These are phyloP conservation scores for Cebidichthys violaceus DNA, from an alignment of 2,113 vertebrate genomes.

Conservation along the genomic window DNA sequence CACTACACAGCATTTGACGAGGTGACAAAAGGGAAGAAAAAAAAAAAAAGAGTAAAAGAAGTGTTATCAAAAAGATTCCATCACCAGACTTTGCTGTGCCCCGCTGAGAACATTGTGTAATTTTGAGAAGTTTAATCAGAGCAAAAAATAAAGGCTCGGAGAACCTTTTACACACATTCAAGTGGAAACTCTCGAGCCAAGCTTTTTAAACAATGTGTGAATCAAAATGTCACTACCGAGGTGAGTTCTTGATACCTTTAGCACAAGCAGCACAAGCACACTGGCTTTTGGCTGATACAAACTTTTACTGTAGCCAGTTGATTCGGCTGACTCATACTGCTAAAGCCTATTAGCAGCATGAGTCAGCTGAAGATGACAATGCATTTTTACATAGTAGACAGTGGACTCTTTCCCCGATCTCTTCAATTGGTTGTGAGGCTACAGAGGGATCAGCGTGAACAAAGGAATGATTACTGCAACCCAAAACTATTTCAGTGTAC, in stretches of 20 bases:
- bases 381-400: not conserved
- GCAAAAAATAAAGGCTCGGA: slow-evolving; percentile 16
- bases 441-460: not conserved
- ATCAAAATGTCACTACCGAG: not conserved
- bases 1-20: slow-evolving; percentile 21
- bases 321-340: not conserved
- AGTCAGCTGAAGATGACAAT: not conserved
- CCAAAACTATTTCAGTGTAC: not conserved
- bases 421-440: not conserved
- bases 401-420: not conserved
- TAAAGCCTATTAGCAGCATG: not conserved
- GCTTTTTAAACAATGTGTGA: not conserved
- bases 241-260: not conserved
- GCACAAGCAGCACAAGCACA: not conserved
- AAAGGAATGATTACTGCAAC: not conserved
- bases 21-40: slow-evolving; percentile 28
- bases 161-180: slow-evolving; percentile 4
- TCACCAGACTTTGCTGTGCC: slow-evolving; percentile 16
- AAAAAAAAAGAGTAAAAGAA: slow-evolving; percentile 37
- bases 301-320: not conserved
- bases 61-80: slow-evolving; percentile 41
- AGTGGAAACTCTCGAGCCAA: not conserved
- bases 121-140: slow-evolving; percentile 20
- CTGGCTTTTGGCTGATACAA: not conserved
- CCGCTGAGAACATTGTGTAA: slow-evolving; percentile 24